A percentile compares a stretch with the other conserved stretches of the same genome.
phyloP scores from a whole-genome alignment of 2,797 vertebrate genomes.

The Paratrypauchen microcephalus region DNA sequence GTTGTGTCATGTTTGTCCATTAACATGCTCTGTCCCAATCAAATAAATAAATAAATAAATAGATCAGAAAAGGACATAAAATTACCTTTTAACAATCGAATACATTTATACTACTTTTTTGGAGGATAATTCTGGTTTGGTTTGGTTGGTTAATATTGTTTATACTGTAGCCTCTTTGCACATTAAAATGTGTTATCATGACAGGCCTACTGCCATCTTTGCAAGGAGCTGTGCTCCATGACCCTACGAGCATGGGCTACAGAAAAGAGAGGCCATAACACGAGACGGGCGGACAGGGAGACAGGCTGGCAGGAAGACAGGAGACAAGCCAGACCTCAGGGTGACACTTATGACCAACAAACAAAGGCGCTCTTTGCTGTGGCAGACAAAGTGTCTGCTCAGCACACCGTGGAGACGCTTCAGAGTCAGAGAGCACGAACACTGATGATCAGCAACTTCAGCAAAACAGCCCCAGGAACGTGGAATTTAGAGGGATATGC shows the following conservation, averaged over 20 bases:
- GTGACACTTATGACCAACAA: slow-evolving; percentile 37
- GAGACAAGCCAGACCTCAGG: slow-evolving; percentile 43
- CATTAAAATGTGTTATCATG: no score
- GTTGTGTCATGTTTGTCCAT: no score
- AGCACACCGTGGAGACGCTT: slow-evolving; percentile 24
- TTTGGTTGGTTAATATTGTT: no score
- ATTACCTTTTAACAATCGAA: no score
- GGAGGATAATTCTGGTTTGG: no score
- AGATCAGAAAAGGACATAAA: no score
- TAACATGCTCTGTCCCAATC: no score
- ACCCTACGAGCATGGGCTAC: slow-evolving; percentile 46
- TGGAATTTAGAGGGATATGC: slow-evolving; percentile 6
- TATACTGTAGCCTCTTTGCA: no score
- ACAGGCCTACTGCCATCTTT: slow-evolving; percentile 39
- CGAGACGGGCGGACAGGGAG: slow-evolving; percentile 30
- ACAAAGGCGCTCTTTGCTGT: slow-evolving; percentile 20
- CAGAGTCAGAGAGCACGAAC: slow-evolving; percentile 22
- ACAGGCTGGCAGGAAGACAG: neutral
- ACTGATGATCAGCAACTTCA: slow-evolving; percentile 26
- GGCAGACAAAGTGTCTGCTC: slow-evolving; percentile 41
- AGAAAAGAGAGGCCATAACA: slow-evolving; percentile 52
- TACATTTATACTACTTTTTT: no score
- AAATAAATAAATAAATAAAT: no score
- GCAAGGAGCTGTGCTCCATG: slow-evolving; percentile 48
- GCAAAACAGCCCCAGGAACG: slow-evolving; percentile 24